Evolutionary conservation across 1,140 invertebrate genomes (phyloP), one percentile per base, ranked within the genome.

Genomic region (Pseudomyrmex dendroicus): DNA sequence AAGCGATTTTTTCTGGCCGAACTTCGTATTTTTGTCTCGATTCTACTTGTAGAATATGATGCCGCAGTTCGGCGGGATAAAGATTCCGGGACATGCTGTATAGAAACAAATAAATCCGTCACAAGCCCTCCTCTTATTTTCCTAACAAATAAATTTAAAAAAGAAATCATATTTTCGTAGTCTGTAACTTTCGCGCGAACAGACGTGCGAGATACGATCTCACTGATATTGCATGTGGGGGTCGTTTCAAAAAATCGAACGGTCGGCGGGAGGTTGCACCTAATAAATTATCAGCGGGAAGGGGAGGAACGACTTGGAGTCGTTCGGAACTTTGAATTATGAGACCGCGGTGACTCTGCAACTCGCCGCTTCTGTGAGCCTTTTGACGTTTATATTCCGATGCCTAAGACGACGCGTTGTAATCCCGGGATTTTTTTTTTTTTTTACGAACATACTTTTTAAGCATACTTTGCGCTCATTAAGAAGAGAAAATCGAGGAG

Each of bases 241-340:
- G 5, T 5, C 80, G 78, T 78, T 77, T 62, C 4, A 35, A 85
- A 88, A 85, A 86, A 86, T 89, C 77, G 82, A 80, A 73, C 84
- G 57, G 22, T 57, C 25, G 35, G 56, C 67, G 83, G 74, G 46
- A 62, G 73, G 80, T 88, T 85, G 74, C 80, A 80, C 84, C 82
- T 84, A 73, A 87, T 90, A 89, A 86, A 90, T 90, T 86, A 90
- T 86, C 87, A 82, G 67, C 80, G 84, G 84, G 74, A 63, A 20
- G 83, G 5, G 35, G 35, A 35, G 35, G 35, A 35, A 25, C 54
- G 64, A 84, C 83, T 77, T 5, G 72, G 70, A 87, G 73, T 84
- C 86, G 78, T 62, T 67, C 66, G 46, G 70, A 56, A 61, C 82
- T 70, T 54, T 89, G 80, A 89, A 56, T 86, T 84, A 88, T 86